A percentile compares a stretch with the other conserved stretches of the same genome.
These are phyloP conservation scores for Fissipunctia ypsillon DNA, from an alignment of 2,888 invertebrate species.

Conservation along the genomic window DNA sequence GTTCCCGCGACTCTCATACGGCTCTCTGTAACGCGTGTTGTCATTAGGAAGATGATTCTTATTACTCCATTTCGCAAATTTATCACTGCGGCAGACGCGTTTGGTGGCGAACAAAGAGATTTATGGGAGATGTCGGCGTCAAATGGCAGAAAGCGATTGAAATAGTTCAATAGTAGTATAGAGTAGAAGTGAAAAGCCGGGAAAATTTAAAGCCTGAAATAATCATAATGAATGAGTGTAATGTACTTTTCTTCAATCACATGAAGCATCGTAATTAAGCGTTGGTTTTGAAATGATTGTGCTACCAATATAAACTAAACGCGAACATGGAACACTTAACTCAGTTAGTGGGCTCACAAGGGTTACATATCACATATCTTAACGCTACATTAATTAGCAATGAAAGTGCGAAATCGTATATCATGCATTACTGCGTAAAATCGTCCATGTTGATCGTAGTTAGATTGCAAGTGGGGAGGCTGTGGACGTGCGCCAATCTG, in stretches of 20 bases:
- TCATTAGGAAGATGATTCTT: slow-evolving; percentile 55
- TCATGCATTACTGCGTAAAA: slow-evolving; percentile 64
- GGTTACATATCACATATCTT: slow-evolving; percentile 66
- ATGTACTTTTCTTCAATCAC: neutral
- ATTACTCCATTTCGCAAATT: slow-evolving; percentile 42
- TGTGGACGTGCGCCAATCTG: slow-evolving; percentile 66
- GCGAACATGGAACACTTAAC: slow-evolving; percentile 47
- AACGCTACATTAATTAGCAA: slow-evolving; percentile 74
- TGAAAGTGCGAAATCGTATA: slow-evolving; percentile 56
- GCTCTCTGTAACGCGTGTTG: slow-evolving; percentile 26
- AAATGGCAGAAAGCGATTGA: slow-evolving; percentile 39
- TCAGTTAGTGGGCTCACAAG: slow-evolving; percentile 47
- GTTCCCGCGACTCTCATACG: slow-evolving; percentile 7
- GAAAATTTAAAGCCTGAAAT: slow-evolving; percentile 11
- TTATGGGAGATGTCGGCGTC: slow-evolving; percentile 42
- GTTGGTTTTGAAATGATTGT: slow-evolving; percentile 52
- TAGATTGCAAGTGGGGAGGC: slow-evolving; percentile 62
- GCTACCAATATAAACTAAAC: slow-evolving; percentile 40
- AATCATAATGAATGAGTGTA: neutral
- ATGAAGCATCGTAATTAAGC: slow-evolving; percentile 46
- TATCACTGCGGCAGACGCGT: slow-evolving; percentile 51
- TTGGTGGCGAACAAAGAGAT: slow-evolving; percentile 46
- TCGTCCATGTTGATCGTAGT: slow-evolving; percentile 61
- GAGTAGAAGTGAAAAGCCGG: slow-evolving; percentile 16
- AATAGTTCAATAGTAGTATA: slow-evolving; percentile 34